Base-by-base conservation (phyloP, 2,797 vertebrate genomes). In the Lemur catta region DNA sequence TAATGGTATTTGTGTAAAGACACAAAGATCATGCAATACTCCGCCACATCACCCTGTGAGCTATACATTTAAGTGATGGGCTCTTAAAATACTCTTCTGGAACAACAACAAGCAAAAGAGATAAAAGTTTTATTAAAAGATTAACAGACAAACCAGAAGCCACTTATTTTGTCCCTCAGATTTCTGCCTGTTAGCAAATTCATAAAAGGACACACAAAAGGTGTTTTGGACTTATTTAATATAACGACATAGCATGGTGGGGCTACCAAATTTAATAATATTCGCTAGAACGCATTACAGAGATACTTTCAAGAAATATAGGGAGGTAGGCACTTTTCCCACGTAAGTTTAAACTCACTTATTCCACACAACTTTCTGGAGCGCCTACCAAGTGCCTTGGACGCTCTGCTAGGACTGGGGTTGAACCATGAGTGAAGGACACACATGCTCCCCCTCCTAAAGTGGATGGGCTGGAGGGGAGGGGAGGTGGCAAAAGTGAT, bases 111-210 rank as follows among this genome's bases (percentile, higher is more conserved):
- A 87, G 75, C 38, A 69, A 65, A 86, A 76, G 5, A 14, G 50
- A 8, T 24, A 7, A 52, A 52, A 2, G 26, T 80, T 87, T 88
- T 71, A 61, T 85, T 75, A 20, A 75, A 48, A 48, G 82, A 50
- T n/a, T 26, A 69, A 67, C 17, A 89, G 84, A 50, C 46, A 71
- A 52, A 75, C 46, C 41, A 69, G 79, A 52, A 63, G n/a, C 50
- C 75, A 48, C 35, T 91, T 52, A 0, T 59, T 57, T 59, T 52
- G 22, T 79, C 79, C 75, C 63, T 80, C 12, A 30, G 35, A 26
- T 78, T 89, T 84, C 92, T 84, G 88, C 82, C 88, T 41, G 8
- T 22, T 28, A 22, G 33, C 33, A 92, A 50, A 87, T 50, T 71
- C 8, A 1, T 28, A n/a, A 52, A 82, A 91, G 76, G 76, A 50